Conservation (phyloP, 1,140 invertebrate genomes). For the Lasioglossum albipes region DNA sequence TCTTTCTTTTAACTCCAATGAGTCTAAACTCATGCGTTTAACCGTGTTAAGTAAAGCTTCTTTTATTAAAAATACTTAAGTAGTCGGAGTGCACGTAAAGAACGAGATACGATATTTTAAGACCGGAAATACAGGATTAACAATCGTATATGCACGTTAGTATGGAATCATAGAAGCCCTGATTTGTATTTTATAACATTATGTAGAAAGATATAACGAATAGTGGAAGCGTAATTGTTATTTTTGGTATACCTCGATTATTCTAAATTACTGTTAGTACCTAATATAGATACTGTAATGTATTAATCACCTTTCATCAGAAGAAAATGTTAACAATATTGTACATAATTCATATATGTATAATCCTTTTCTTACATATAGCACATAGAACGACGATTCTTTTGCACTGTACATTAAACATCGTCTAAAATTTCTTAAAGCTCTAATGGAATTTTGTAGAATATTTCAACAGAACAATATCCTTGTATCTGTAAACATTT, state of each 20-base stretch:
- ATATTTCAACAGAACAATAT: constrained; percentile 14
- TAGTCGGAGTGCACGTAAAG: constrained; percentile 1
- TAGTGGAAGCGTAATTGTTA: constrained; percentile 56
- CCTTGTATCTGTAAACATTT: constrained; percentile 1
- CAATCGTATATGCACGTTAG: constrained; percentile 6
- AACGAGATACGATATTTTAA: constrained; percentile 11
- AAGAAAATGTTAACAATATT: constrained; percentile 43
- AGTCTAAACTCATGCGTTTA: background rate
- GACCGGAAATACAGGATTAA: constrained; percentile 2
- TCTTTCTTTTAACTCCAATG: background rate
- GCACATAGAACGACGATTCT: constrained; percentile 1
- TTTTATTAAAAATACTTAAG: constrained; percentile 15
- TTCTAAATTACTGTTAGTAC: constrained; percentile 10
- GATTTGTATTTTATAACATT: constrained; percentile 32
- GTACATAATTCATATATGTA: constrained; percentile 14
- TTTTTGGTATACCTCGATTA: constrained; percentile 40
- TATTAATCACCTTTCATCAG: constrained; percentile 31
- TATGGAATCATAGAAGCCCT: constrained; percentile 25
- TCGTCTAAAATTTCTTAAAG: constrained; percentile 38
- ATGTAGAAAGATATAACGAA: constrained; percentile 42
- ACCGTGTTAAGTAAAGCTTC: background rate
- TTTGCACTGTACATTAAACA: constrained; percentile 40
- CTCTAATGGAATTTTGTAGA: constrained; percentile 19
- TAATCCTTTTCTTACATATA: constrained; percentile 23
- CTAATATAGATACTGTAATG: constrained; percentile 22